Conservation (phyloP, 1,140 invertebrate genomes). For the Gonatopus flavifemur region DNA sequence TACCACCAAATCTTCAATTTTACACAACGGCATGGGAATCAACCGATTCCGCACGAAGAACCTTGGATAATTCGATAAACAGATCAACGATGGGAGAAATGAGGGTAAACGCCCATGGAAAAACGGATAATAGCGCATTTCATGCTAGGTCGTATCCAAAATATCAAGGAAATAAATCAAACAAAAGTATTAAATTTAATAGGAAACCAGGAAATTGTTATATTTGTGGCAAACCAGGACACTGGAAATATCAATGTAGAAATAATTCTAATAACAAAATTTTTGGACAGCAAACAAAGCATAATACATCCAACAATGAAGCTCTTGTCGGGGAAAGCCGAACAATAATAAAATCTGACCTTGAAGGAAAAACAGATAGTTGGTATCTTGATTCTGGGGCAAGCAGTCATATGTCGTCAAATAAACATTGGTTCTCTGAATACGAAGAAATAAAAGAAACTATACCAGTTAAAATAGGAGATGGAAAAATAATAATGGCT, state of each 20-base stretch:
- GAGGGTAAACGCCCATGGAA: constrained; percentile 1
- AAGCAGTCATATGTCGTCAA: constrained; percentile 28
- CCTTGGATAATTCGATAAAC: constrained; percentile 31
- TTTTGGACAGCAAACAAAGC: neutral
- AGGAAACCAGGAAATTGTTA: neutral
- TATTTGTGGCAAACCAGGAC: neutral
- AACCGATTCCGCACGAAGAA: constrained; percentile 23
- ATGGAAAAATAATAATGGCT: constrained; percentile 22
- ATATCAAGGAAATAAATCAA: neutral
- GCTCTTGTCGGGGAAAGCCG: too few relatives aligned
- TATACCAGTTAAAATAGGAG: constrained; percentile 23
- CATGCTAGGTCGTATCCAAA: neutral
- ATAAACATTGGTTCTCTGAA: constrained; percentile 22
- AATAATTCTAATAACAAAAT: too few relatives aligned
- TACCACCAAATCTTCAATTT: constrained; percentile 31
- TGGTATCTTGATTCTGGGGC: constrained; percentile 34
- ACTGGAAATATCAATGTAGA: too few relatives aligned
- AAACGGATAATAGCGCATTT: constrained; percentile 9
- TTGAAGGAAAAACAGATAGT: neutral
- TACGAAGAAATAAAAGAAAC: constrained; percentile 9
- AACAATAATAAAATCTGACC: neutral
- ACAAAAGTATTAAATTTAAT: neutral
- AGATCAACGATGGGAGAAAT: constrained; percentile 33
- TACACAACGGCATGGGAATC: constrained; percentile 48
- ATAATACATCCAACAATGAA: neutral